Percentiles rank a stretch among this genome's conserved stretches.
Evolutionary conservation across 2,797 vertebrate genomes (phyloP).

Genomic region (Pangasius mekongensis): DNA sequence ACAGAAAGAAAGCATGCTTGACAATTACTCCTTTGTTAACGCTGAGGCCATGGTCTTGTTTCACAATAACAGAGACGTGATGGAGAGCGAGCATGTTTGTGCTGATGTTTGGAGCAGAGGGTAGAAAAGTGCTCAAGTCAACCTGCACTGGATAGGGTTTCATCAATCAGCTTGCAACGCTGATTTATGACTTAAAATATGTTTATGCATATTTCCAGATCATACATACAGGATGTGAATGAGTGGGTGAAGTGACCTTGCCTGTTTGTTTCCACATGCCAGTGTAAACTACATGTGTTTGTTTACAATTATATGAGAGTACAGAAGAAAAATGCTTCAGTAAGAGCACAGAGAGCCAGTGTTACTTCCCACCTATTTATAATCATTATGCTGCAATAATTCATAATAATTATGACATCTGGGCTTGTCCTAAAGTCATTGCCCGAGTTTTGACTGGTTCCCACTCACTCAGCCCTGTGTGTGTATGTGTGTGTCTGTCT

Average conservation of each 20-base stretch:
- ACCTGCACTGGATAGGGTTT: slow-evolving; percentile 42
- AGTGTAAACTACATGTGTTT: slow-evolving; percentile 22
- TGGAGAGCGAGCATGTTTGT: slow-evolving; percentile 27
- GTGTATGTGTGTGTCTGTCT: slow-evolving; percentile 33
- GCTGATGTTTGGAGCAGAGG: slow-evolving; percentile 39
- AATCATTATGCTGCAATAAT: slow-evolving; percentile 43
- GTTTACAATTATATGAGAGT: slow-evolving; percentile 18
- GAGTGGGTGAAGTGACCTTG: not conserved
- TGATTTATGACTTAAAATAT: slow-evolving; percentile 45
- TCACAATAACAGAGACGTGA: slow-evolving; percentile 57
- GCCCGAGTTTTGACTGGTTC: slow-evolving; percentile 5
- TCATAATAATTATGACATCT: slow-evolving; percentile 50
- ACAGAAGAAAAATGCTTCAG: slow-evolving; percentile 28
- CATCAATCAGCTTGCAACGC: slow-evolving; percentile 48
- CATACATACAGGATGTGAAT: slow-evolving; percentile 31
- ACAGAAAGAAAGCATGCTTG: slow-evolving; percentile 28
- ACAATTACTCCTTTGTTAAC: slow-evolving; percentile 59
- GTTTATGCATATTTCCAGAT: slow-evolving; percentile 27
- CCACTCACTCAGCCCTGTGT: slow-evolving; percentile 26
- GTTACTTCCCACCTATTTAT: slow-evolving; percentile 20
- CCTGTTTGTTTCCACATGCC: slow-evolving; percentile 31
- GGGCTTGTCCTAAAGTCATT: slow-evolving; percentile 12
- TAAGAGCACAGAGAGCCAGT: slow-evolving; percentile 20
- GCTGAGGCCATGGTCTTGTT: slow-evolving; percentile 41
- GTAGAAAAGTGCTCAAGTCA: slow-evolving; percentile 40